A percentile compares a stretch with the other conserved stretches of the same genome.
phyloP scores from a whole-genome alignment of 92 coral and sea anemone species.

The Blastomussa wellsi region DNA sequence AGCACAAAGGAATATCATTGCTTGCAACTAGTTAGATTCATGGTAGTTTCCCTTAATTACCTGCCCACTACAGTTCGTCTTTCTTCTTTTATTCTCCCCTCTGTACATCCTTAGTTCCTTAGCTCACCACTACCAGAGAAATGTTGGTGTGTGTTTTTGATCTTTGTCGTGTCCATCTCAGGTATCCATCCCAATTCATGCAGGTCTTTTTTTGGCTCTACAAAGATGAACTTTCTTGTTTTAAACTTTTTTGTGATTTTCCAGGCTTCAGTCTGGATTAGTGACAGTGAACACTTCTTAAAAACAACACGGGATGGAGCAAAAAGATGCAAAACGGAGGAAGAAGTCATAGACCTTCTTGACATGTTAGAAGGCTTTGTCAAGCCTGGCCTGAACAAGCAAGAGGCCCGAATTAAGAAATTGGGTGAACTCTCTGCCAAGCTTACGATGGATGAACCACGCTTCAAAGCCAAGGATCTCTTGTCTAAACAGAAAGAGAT shows the following conservation, averaged over 20 bases:
- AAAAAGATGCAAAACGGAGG: slow-evolving; percentile 85
- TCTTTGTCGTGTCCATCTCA: background rate
- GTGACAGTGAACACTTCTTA: slow-evolving; percentile 96
- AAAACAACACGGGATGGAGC: slow-evolving; percentile 86
- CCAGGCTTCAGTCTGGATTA: slow-evolving; percentile 92
- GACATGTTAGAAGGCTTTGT: slow-evolving; percentile 90
- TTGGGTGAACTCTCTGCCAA: slow-evolving; percentile 92
- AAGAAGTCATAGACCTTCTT: slow-evolving; percentile 81
- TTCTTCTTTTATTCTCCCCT: background rate
- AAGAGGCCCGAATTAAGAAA: slow-evolving; percentile 85
- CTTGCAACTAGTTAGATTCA: background rate
- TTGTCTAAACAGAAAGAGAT: slow-evolving; percentile 83
- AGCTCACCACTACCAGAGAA: background rate
- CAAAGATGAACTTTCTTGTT: background rate
- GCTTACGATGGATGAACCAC: slow-evolving; percentile 80
- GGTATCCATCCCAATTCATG: background rate
- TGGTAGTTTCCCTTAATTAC: background rate
- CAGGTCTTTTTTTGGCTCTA: background rate
- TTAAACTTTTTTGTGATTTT: background rate
- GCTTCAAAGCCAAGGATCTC: slow-evolving; percentile 78
- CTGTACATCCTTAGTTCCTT: background rate
- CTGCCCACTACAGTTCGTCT: background rate
- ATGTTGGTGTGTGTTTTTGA: background rate
- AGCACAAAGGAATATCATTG: too few relatives aligned
- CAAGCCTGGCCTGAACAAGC: slow-evolving; percentile 93